Evolutionary conservation across 2,888 invertebrate species (phyloP).

Genomic region (Quadriops clusia): DNA sequence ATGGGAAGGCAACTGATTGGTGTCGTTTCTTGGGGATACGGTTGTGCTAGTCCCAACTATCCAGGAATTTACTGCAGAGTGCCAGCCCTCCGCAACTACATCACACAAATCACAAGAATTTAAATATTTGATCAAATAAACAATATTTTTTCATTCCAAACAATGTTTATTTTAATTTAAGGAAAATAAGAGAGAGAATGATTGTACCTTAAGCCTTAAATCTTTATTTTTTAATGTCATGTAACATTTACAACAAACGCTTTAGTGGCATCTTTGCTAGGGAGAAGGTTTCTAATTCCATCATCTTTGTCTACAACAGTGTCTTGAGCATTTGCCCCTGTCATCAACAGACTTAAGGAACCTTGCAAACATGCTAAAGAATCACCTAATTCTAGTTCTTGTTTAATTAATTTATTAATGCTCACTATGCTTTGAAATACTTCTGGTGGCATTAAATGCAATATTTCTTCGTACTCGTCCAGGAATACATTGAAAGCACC

Average conservation of each 20-base stretch:
- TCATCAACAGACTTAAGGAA: slow-evolving; percentile 51
- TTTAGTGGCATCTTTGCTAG: slow-evolving; percentile 40
- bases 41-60: slow-evolving; percentile 11
- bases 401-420: slow-evolving; percentile 48
- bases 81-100: slow-evolving; percentile 6
- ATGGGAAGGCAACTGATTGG: slow-evolving; percentile 9
- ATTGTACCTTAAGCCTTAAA: no score
- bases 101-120: slow-evolving; percentile 1
- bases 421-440: slow-evolving; percentile 48
- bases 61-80: slow-evolving; percentile 11
- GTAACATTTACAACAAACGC: slow-evolving; percentile 46
- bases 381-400: slow-evolving; percentile 56
- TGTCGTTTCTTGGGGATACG: slow-evolving; percentile 13
- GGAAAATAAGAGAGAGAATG: no score
- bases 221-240: no score
- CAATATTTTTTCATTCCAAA: no score
- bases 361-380: slow-evolving; percentile 57
- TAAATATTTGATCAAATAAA: no score
- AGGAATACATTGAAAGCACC: slow-evolving; percentile 64
- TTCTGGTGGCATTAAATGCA: slow-evolving; percentile 50
- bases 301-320: slow-evolving; percentile 22
- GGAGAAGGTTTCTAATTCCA: slow-evolving; percentile 21
- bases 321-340: slow-evolving; percentile 42
- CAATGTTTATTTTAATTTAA: no score
- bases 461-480: slow-evolving; percentile 57